Percentiles rank a stretch among this genome's conserved stretches.
Evolutionary conservation across 2,888 invertebrate species (phyloP).

Genomic region (Nycteola revayana): DNA sequence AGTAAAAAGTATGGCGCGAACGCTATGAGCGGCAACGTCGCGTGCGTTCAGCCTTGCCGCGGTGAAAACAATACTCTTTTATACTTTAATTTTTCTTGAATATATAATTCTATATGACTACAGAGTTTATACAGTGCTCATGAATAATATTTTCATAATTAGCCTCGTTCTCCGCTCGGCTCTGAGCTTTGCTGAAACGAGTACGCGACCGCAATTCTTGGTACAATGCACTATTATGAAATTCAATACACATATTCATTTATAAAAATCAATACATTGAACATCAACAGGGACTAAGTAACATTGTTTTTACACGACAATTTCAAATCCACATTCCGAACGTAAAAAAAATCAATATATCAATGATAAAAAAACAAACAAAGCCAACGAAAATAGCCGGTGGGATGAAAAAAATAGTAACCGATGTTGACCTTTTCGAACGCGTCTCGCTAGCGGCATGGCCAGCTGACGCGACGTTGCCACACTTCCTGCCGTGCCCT

Average conservation of each 20-base stretch:
- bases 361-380: constrained; percentile 55
- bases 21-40: constrained; percentile 73
- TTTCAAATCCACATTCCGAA: constrained; percentile 28
- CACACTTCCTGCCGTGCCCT: constrained; percentile 53
- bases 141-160: constrained; percentile 24
- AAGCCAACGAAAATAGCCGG: constrained; percentile 65
- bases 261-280: constrained; percentile 25
- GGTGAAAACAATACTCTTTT: constrained; percentile 75
- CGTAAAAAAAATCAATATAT: constrained; percentile 45
- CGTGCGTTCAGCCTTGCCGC: constrained; percentile 67
- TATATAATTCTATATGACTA: constrained; percentile 40
- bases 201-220: constrained; percentile 7
- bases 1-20: constrained; percentile 83
- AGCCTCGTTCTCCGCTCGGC: constrained; percentile 5
- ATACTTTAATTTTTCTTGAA: constrained; percentile 49
- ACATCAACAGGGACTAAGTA: constrained; percentile 14
- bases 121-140: constrained; percentile 10
- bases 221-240: constrained; percentile 21
- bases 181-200: constrained; percentile 14
- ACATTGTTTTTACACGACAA: constrained; percentile 15
- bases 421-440: constrained; percentile 79
- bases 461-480: constrained; percentile 81
- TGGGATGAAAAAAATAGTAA: constrained; percentile 69
- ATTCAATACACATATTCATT: constrained; percentile 18
- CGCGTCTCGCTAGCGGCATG: constrained; percentile 72